A percentile compares a stretch with the other conserved stretches of the same genome.
phyloP scores from a whole-genome alignment of 2,888 invertebrate genomes.

The Schizotus pectinicornis region DNA sequence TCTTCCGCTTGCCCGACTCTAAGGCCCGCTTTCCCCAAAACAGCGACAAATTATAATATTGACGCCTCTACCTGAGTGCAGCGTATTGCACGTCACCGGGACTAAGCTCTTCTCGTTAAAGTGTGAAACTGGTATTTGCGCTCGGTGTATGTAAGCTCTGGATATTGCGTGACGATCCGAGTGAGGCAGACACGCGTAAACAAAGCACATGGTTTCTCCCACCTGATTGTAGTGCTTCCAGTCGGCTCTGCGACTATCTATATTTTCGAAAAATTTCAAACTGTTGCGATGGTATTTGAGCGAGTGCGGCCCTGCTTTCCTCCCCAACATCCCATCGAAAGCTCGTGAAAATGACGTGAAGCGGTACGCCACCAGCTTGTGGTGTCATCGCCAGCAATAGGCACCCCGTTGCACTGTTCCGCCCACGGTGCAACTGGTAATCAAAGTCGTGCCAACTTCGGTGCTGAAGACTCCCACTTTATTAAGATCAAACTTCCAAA shows the following conservation, averaged over 20 bases:
- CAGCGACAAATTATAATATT: slow-evolving; percentile 60
- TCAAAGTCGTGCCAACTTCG: slow-evolving; percentile 35
- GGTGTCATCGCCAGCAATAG: slow-evolving; percentile 32
- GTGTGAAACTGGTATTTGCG: slow-evolving; percentile 24
- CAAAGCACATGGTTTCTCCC: slow-evolving; percentile 31
- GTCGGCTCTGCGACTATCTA: too few species aligned
- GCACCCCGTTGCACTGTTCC: slow-evolving; percentile 16
- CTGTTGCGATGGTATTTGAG: too few species aligned
- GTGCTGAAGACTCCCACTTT: slow-evolving; percentile 32
- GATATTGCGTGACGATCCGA: slow-evolving; percentile 27
- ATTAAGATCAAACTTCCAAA: slow-evolving; percentile 31
- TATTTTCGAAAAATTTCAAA: too few species aligned
- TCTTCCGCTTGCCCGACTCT: slow-evolving; percentile 55
- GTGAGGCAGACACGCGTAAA: slow-evolving; percentile 32
- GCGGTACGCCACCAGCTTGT: slow-evolving; percentile 30
- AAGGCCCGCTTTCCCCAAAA: slow-evolving; percentile 53
- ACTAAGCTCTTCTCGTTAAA: slow-evolving; percentile 38
- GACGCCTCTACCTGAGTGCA: slow-evolving; percentile 51
- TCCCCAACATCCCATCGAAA: too few species aligned
- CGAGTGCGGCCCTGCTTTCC: too few species aligned
- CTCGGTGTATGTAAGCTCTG: slow-evolving; percentile 27
- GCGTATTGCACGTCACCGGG: slow-evolving; percentile 41
- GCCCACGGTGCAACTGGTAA: slow-evolving; percentile 33
- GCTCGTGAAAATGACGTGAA: slow-evolving; percentile 32
- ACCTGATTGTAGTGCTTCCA: slow-evolving; percentile 19